Base-by-base conservation (phyloP, 2,797 vertebrate species). In the Nyctalus aviator region DNA sequence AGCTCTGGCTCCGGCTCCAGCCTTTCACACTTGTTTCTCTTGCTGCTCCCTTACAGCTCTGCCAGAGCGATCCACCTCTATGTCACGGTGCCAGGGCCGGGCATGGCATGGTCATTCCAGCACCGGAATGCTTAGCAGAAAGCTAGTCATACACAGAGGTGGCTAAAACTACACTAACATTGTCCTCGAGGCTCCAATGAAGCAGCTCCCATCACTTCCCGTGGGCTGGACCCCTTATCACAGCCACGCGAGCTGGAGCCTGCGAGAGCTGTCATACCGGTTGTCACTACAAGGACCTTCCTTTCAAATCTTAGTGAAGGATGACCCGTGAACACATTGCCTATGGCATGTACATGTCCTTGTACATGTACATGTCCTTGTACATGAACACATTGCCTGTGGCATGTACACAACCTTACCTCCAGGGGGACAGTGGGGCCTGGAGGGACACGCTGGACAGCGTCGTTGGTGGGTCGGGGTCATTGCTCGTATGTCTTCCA, bases 11-110 rank as follows among this genome's bases (percentile, higher is more conserved):
- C 23, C 4, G 48, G 48, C 25, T 76, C 30, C 17, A 2, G 1
- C 8, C 27, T 35, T 59, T 71, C 10, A 8, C 1, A 8, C 3
- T 0, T 10, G 8, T 9, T 23, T 78, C 68, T 20, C 6, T 32
- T 6, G 13, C n/a, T 7, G 27, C 11, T 17, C 6, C 14, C 3
- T 13, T 0, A 5, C 0, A 0, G 12, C 27, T 3, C 77, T 37
- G 5, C 6, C 20, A 66, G 62, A n/a, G 20, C 0, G 1, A n/a
- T 11, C 14, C 5, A 10, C 27, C 53, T 86, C 66, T 32, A n/a
- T 5, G 8, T 25, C 10, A 21, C 20, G 48, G 72, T 5, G 5
- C 0, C 1, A 2, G 27, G 25, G 25, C 20, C 18, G 5, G 15
- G 15, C 6, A 3, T 14, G 5, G 7, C 1, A 5, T 27, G 27